Percentiles rank a stretch among this genome's conserved stretches.
Conservation (phyloP, 2,113 vertebrate species). For the Dasyornis broadbenti region DNA sequence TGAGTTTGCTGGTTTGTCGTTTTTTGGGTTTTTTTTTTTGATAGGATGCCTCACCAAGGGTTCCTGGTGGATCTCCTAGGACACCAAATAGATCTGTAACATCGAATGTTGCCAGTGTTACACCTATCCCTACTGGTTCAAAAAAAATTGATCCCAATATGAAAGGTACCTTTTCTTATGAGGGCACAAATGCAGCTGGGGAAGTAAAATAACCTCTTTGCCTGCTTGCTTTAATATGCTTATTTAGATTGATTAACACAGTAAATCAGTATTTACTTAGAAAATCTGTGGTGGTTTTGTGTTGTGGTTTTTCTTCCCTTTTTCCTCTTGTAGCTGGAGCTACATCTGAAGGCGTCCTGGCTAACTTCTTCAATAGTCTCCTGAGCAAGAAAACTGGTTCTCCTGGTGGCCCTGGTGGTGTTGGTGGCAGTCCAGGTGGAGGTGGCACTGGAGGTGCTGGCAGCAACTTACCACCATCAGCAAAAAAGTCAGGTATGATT, state of each 20-base stretch:
- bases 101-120: conserved; percentile 89
- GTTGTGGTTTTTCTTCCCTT: background rate
- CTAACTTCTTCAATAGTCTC: conserved; percentile 98
- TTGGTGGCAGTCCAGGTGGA: conserved; percentile 74
- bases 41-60: conserved; percentile 88
- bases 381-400: conserved; percentile 96
- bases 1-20: background rate
- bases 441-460: conserved; percentile 72
- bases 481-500: conserved; percentile 90
- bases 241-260: background rate
- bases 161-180: conserved; percentile 73
- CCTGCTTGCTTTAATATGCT: background rate
- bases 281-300: background rate
- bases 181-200: background rate
- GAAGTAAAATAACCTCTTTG: background rate
- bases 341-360: conserved; percentile 95
- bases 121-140: conserved; percentile 86
- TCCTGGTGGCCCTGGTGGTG: conserved; percentile 81
- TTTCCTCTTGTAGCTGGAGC: conserved; percentile 79
- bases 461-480: conserved; percentile 85
- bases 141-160: conserved; percentile 86
- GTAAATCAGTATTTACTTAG: background rate
- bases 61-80: conserved; percentile 88
- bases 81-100: conserved; percentile 90
- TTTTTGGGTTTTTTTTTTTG: background rate